Evolutionary conservation across 2,888 invertebrate species (phyloP).

Genomic region (Eucriotettix oculatus): DNA sequence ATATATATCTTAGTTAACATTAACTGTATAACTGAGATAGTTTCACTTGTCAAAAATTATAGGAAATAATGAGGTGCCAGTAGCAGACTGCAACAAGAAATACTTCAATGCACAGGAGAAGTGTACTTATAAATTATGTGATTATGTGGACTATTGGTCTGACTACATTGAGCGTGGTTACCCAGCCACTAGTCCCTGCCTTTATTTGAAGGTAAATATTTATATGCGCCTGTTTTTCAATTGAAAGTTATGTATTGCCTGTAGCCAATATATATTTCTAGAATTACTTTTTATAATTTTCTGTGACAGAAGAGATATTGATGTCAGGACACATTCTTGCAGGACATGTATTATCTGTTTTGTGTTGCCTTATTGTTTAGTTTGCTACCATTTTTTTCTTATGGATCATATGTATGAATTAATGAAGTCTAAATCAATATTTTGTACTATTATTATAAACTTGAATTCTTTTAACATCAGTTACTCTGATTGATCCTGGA

Average conservation of each 20-base stretch:
- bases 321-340: no score
- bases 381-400: no score
- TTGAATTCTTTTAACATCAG: no score
- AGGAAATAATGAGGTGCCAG: slow-evolving; percentile 51
- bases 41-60: slow-evolving; percentile 1
- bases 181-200: slow-evolving; percentile 28
- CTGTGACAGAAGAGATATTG: background rate
- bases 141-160: slow-evolving; percentile 58
- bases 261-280: slow-evolving; percentile 1
- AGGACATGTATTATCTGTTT: no score
- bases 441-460: no score
- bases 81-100: slow-evolving; percentile 61
- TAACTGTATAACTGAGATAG: no score
- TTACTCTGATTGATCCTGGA: no score
- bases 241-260: no score
- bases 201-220: slow-evolving; percentile 53
- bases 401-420: no score
- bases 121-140: slow-evolving; percentile 42
- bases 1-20: no score
- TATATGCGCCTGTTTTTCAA: background rate
- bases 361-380: no score
- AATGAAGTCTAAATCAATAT: no score
- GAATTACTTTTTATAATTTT: background rate
- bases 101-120: slow-evolving; percentile 63
- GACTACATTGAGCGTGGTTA: slow-evolving; percentile 27